phyloP scores from a whole-genome alignment of 2,888 invertebrate species.

The Deroplatys truncata region DNA sequence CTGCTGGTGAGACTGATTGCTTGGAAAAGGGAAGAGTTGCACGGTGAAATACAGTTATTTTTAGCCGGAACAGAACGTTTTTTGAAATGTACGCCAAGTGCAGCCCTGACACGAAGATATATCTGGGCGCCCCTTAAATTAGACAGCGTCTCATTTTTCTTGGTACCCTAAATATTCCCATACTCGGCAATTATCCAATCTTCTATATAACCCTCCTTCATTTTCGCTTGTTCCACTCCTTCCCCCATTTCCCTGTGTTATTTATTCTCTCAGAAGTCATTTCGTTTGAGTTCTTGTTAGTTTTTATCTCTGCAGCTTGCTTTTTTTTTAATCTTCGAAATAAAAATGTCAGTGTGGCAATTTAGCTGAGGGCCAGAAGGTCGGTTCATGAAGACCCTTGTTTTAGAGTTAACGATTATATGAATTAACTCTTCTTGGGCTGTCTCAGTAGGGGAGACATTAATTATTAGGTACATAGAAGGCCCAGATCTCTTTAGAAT shows the following conservation, averaged over 20 bases:
- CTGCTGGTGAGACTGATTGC: not conserved
- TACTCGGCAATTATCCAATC: slow-evolving; percentile 4
- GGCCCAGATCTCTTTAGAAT: not conserved
- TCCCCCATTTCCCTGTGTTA: not conserved
- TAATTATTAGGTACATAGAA: not conserved
- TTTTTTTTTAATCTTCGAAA: not conserved
- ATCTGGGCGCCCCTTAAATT: not conserved
- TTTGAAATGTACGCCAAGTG: not conserved
- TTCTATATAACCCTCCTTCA: not conserved
- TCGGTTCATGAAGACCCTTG: not conserved
- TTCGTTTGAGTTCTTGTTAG: not conserved
- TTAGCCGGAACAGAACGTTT: not conserved
- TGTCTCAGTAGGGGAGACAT: not conserved
- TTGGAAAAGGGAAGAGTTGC: not conserved
- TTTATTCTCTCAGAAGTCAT: not conserved
- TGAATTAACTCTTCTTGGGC: not conserved
- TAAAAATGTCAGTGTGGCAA: slow-evolving; percentile 3
- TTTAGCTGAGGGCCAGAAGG: not conserved
- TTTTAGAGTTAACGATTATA: not conserved
- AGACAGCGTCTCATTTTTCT: not conserved
- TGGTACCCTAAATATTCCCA: not conserved
- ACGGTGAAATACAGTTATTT: not conserved
- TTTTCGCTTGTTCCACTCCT: not conserved
- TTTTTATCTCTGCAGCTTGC: not conserved
- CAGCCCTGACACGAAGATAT: not conserved